Percentiles rank a stretch among this genome's conserved stretches.
phyloP scores from a whole-genome alignment of 2,888 invertebrate species.

The Papilio elwesi region DNA sequence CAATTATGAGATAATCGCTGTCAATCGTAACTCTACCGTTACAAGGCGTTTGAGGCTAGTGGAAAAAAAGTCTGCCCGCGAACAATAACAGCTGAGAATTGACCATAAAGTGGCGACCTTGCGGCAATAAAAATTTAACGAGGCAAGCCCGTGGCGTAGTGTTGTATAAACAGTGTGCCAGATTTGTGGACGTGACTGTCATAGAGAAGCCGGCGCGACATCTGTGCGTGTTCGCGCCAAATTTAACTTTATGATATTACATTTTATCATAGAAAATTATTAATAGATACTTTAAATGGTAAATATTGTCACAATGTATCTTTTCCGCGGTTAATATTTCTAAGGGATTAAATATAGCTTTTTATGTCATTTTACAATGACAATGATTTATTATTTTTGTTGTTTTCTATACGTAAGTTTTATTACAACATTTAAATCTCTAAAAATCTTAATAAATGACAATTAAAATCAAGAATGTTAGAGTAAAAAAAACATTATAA shows the following conservation, averaged over 20 bases:
- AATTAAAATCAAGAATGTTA: too few species aligned
- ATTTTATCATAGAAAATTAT: conserved; percentile 8
- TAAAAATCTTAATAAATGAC: too few species aligned
- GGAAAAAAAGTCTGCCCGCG: conserved; percentile 72
- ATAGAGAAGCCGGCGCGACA: conserved; percentile 77
- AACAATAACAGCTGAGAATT: conserved; percentile 83
- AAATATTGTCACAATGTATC: neutral
- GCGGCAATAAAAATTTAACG: conserved; percentile 85
- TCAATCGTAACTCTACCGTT: conserved; percentile 74
- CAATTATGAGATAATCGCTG: conserved; percentile 80
- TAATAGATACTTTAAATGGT: too few species aligned
- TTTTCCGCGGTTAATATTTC: neutral
- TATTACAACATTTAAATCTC: neutral
- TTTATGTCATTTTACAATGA: neutral
- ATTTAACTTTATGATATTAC: conserved; percentile 37
- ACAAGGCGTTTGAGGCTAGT: conserved; percentile 72
- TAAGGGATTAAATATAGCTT: neutral
- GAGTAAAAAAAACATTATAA: too few species aligned
- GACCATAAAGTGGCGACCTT: conserved; percentile 85
- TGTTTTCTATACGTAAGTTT: neutral
- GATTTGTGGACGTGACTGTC: conserved; percentile 78
- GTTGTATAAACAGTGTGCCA: conserved; percentile 72
- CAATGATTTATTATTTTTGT: too few species aligned
- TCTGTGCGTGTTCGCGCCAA: conserved; percentile 56
- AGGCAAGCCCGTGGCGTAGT: conserved; percentile 70